These are phyloP conservation scores for Psephotus haematonotus DNA, from an alignment of 2,113 vertebrate genomes.

Conservation along the genomic window DNA sequence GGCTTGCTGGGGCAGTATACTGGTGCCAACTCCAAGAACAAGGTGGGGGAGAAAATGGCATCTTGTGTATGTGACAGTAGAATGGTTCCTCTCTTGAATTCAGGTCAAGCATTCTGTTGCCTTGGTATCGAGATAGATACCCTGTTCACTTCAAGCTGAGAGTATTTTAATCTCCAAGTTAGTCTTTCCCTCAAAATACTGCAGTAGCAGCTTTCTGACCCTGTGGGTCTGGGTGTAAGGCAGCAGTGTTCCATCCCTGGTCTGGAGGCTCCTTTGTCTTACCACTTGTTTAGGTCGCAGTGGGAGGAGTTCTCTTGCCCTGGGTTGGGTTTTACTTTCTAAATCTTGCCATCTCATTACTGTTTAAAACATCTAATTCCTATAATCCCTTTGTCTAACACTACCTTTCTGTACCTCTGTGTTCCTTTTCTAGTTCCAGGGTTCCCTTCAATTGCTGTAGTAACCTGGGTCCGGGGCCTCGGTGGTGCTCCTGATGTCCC, in stretches of 20 bases:
- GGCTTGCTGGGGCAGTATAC: neutral
- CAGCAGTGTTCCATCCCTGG: neutral
- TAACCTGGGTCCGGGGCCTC: conserved; percentile 99
- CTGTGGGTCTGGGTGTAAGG: accelerated
- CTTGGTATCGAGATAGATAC: neutral
- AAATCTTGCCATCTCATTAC: accelerated
- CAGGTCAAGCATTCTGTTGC: neutral
- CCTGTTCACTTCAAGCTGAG: neutral
- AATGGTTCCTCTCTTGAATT: neutral
- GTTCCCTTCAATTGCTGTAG: conserved; percentile 89
- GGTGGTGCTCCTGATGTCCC: conserved; percentile 99
- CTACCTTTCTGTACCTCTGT: neutral
- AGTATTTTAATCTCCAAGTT: neutral
- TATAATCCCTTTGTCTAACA: neutral
- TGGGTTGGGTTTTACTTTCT: neutral
- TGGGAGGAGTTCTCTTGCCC: neutral
- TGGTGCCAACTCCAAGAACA: accelerated
- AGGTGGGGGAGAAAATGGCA: neutral
- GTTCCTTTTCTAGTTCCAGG: conserved; percentile 78
- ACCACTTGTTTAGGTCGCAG: neutral
- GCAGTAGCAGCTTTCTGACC: neutral
- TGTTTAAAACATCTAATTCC: neutral
- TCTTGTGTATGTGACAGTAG: neutral
- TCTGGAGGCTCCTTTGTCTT: neutral
- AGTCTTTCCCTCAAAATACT: neutral